A percentile compares a stretch with the other conserved stretches of the same genome.
phyloP scores from a whole-genome alignment of 23 tunicate species.

The Trididemnum nubilum region DNA sequence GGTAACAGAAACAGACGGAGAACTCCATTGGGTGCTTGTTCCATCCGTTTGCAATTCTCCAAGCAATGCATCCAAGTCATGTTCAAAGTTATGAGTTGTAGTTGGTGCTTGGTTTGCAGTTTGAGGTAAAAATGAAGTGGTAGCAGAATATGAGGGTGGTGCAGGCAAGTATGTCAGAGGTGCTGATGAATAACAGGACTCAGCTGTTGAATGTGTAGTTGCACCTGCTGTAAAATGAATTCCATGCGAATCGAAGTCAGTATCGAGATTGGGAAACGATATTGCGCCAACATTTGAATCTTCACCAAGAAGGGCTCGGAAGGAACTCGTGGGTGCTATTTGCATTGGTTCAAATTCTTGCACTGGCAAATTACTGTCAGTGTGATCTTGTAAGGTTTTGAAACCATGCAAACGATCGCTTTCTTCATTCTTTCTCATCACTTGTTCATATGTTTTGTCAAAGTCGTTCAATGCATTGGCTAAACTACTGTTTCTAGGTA shows the following conservation, averaged over 20 bases:
- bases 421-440: slow-evolving; percentile 49
- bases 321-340: background rate
- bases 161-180: background rate
- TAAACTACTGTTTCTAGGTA: slow-evolving; percentile 57
- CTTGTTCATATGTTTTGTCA: slow-evolving; percentile 49
- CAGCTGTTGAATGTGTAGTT: background rate
- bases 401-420: background rate
- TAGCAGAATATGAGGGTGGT: background rate
- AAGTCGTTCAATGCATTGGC: slow-evolving; percentile 61
- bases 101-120: background rate
- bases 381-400: background rate
- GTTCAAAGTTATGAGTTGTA: background rate
- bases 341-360: background rate
- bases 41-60: background rate
- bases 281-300: slow-evolving; percentile 5
- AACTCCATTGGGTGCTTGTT: slow-evolving; percentile 6
- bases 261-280: background rate
- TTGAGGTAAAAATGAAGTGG: background rate
- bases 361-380: background rate
- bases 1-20: background rate
- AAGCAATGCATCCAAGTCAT: background rate
- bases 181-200: background rate
- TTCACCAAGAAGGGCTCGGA: slow-evolving; percentile 32
- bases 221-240: background rate
- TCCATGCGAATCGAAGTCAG: background rate